Evolutionary conservation across 2,888 invertebrate genomes (phyloP), one percentile per base, ranked within the genome.

Genomic region (Conistra vaccinii): DNA sequence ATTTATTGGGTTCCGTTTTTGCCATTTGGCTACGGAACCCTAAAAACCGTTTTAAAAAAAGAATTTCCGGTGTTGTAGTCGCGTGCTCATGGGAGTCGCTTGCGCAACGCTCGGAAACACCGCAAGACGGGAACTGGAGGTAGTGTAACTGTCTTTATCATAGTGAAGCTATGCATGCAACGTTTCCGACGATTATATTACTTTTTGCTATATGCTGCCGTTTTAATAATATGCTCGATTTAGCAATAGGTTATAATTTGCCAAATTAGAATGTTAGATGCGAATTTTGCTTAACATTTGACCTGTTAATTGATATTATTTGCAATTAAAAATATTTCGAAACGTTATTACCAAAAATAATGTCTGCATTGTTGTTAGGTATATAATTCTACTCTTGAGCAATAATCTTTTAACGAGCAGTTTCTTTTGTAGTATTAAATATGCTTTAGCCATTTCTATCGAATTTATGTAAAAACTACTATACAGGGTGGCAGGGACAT

Each of bases 31-130:
- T n/a, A 32, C 32, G n/a, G 65, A 66, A 55, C 29, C 29, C 53
- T 73, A 73, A 84, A 74, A 32, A 51, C 20, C 26, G 45, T 71
- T 57, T 57, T 32, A 53, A 57, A 82, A 89, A 83, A 85, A 84
- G 71, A 82, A 76, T 89, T 91, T 93, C 93, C 92, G 90, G 90
- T 86, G 79, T 65, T 83, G 73, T 82, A 88, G 92, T 92, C 92
- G 92, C 92, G 92, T 93, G 93, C 91, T 89, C 88, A 86, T 87
- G 85, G 85, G 85, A 76, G 72, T 63, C 77, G 84, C 86, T 92
- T 92, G 90, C 92, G 93, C 91, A 93, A 92, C 85, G 88, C 86
- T 91, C 90, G 91, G 89, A 92, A 91, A 90, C 89, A 73, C 84
- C 85, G 89, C 88, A 90, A 91, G 86, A 90, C 91, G 90, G 93